Evolutionary conservation across 2,797 vertebrate genomes (phyloP).

Genomic region (Phalloptychus januarius): DNA sequence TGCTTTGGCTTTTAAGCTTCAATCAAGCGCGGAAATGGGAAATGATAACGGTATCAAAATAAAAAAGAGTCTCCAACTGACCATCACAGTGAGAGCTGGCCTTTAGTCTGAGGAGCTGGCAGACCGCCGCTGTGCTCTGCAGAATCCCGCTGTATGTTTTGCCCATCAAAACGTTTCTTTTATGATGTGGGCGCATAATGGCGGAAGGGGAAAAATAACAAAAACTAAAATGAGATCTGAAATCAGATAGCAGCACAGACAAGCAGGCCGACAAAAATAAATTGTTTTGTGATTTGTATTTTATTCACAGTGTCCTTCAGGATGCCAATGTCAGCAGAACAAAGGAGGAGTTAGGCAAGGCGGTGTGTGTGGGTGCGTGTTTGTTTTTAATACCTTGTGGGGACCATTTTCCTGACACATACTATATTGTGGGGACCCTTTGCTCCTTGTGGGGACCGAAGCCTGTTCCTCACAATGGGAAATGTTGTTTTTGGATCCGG

Average conservation of each 20-base stretch:
- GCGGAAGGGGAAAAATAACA: slow-evolving; percentile 40
- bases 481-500: too few species aligned
- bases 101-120: slow-evolving; percentile 52
- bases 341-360: slow-evolving; percentile 33
- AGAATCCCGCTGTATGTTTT: slow-evolving; percentile 59
- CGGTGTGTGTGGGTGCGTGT: neutral
- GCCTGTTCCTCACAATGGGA: too few species aligned
- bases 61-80: slow-evolving; percentile 83
- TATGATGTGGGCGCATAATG: slow-evolving; percentile 66
- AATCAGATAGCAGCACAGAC: slow-evolving; percentile 51
- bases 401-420: too few species aligned
- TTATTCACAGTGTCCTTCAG: slow-evolving; percentile 44
- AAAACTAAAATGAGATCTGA: slow-evolving; percentile 65
- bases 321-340: slow-evolving; percentile 40
- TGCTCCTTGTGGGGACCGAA: too few species aligned
- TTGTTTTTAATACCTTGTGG: too few species aligned
- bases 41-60: slow-evolving; percentile 82
- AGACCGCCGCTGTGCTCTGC: slow-evolving; percentile 46
- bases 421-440: too few species aligned
- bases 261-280: slow-evolving; percentile 44
- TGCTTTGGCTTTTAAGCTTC: slow-evolving; percentile 85
- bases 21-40: slow-evolving; percentile 83
- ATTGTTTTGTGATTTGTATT: slow-evolving; percentile 61
- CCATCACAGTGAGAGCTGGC: slow-evolving; percentile 77
- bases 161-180: slow-evolving; percentile 66